phyloP scores from a whole-genome alignment of 2,797 vertebrate species.

The Catharus ustulatus region DNA sequence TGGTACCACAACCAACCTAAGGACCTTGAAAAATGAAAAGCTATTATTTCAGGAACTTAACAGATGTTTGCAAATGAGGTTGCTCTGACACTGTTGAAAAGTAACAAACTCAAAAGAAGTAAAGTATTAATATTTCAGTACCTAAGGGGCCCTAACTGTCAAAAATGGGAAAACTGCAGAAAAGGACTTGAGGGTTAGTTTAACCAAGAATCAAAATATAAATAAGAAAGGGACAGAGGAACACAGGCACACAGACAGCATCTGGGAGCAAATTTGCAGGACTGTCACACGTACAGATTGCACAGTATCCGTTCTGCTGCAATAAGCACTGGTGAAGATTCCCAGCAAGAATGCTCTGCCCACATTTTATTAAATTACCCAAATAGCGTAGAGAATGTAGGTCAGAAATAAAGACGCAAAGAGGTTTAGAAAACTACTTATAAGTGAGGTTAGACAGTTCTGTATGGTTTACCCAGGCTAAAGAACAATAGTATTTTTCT shows the following conservation, averaged over 20 bases:
- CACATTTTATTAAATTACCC: not conserved
- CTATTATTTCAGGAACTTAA: not conserved
- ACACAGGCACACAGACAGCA: not conserved
- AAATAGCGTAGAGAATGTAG: not conserved
- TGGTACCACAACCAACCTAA: not conserved
- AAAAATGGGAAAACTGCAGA: not conserved
- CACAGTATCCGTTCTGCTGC: not conserved
- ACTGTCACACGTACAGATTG: not conserved
- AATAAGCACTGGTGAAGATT: not conserved
- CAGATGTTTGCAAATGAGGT: not conserved
- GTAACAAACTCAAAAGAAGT: not conserved
- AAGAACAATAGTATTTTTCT: not conserved
- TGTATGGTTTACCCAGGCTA: not conserved
- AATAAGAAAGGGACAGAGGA: not conserved
- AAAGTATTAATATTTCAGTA: not conserved
- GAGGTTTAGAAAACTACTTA: not conserved
- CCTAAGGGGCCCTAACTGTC: not conserved
- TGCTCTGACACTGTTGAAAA: not conserved
- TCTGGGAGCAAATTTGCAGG: not conserved
- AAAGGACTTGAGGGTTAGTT: not conserved
- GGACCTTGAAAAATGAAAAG: not conserved
- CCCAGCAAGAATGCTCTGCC: not conserved
- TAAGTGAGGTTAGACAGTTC: not conserved
- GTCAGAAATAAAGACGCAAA: not conserved
- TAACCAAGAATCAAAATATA: not conserved